A percentile compares a stretch with the other conserved stretches of the same genome.
These are phyloP conservation scores for Raja brachyura DNA, from an alignment of 2,113 vertebrate genomes.

Conservation along the genomic window DNA sequence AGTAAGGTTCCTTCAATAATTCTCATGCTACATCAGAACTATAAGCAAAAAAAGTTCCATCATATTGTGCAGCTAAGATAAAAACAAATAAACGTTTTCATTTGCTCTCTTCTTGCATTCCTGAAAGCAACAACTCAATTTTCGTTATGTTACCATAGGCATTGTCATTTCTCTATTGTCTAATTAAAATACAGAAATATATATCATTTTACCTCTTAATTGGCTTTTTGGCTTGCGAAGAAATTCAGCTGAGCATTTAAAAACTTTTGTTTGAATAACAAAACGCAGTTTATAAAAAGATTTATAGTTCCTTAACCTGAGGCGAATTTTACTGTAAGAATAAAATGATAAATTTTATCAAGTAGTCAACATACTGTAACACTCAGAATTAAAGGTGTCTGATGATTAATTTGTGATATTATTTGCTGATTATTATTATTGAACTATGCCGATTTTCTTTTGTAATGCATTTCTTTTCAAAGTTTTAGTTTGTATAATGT, in stretches of 20 bases:
- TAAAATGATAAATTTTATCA: too few species aligned
- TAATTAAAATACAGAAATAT: neutral
- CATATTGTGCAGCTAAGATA: neutral
- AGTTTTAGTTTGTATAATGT: neutral
- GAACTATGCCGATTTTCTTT: neutral
- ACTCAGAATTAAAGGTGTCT: neutral
- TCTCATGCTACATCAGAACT: neutral
- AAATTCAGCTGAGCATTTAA: neutral
- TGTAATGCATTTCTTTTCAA: neutral
- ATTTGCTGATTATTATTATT: neutral
- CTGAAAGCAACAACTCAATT: too few species aligned
- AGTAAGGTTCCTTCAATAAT: neutral
- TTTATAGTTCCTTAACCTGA: neutral
- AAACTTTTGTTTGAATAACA: neutral
- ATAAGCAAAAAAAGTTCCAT: neutral
- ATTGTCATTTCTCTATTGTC: neutral
- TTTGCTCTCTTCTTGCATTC: neutral
- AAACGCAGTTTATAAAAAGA: neutral
- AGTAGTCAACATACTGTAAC: neutral
- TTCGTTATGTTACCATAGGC: too few species aligned
- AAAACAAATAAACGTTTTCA: neutral
- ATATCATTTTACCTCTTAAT: neutral
- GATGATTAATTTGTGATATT: neutral
- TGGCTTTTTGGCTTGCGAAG: neutral
- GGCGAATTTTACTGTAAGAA: neutral